Conservation (phyloP, 2,797 vertebrate species). For the Pelobates cultripes region DNA sequence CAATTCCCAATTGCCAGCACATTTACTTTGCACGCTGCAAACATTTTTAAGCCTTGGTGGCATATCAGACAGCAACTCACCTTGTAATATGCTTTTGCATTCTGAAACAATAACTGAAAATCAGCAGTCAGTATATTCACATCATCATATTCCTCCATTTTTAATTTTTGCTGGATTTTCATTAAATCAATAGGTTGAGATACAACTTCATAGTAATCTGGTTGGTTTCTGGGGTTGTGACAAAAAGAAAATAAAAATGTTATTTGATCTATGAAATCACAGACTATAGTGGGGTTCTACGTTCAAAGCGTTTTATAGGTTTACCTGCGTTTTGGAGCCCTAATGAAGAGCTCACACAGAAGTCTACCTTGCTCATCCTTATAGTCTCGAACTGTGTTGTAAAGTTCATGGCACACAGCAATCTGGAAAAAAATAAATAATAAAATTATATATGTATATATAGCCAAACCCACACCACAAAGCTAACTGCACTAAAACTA, state of each 20-base stretch:
- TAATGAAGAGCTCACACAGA: slow-evolving; percentile 91
- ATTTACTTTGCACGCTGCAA: too few relatives aligned
- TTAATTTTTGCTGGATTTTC: slow-evolving; percentile 99
- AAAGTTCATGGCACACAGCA: slow-evolving; percentile 95
- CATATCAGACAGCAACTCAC: slow-evolving; percentile 65
- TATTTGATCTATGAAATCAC: too few relatives aligned
- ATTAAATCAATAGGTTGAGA: slow-evolving; percentile 98
- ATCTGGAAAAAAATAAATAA: slow-evolving; percentile 74
- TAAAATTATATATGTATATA: too few relatives aligned
- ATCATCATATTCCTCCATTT: slow-evolving; percentile 99
- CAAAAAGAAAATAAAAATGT: neutral
- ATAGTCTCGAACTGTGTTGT: slow-evolving; percentile 93
- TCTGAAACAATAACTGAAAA: slow-evolving; percentile 96
- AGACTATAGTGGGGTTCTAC: neutral
- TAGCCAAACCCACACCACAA: neutral
- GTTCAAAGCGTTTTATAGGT: neutral
- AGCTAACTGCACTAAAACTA: too few relatives aligned
- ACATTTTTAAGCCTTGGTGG: too few relatives aligned
- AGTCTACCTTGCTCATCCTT: slow-evolving; percentile 94
- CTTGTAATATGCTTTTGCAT: slow-evolving; percentile 97
- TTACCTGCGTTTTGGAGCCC: slow-evolving; percentile 96
- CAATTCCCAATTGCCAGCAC: too few relatives aligned
- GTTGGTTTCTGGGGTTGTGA: slow-evolving; percentile 84
- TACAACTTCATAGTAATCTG: slow-evolving; percentile 97
- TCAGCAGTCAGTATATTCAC: slow-evolving; percentile 92